phyloP scores from a whole-genome alignment of 35 echinoderm and acorn worm genomes.

The Amphiura filiformis region DNA sequence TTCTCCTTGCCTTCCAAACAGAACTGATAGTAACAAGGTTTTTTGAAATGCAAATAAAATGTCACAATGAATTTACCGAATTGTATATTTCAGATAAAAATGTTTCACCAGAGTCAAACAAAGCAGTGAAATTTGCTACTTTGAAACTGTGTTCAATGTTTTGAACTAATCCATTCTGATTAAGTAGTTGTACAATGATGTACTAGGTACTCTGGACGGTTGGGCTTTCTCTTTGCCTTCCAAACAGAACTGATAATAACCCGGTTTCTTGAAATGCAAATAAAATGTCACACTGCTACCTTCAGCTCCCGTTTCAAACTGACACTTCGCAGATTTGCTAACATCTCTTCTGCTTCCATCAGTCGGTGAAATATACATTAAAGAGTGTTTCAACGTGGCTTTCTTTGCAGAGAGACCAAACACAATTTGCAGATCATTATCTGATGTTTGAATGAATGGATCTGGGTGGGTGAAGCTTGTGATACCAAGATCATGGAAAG shows the following conservation, averaged over 20 bases:
- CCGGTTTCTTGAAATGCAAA: neutral
- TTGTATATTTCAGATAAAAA: too few species aligned
- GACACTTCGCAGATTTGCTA: neutral
- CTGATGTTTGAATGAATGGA: constrained; percentile 46
- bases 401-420: neutral
- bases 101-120: too few species aligned
- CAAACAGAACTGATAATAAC: constrained; percentile 19
- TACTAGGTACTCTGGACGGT: neutral
- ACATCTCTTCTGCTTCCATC: neutral
- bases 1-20: too few species aligned
- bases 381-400: neutral
- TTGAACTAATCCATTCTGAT: constrained; percentile 9
- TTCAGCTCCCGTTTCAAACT: neutral
- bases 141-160: too few species aligned
- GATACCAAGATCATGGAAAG: constrained; percentile 52
- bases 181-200: constrained; percentile 15
- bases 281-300: constrained; percentile 7
- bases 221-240: neutral
- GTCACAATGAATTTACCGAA: too few species aligned
- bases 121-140: too few species aligned
- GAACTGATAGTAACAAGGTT: constrained; percentile 13
- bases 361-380: neutral
- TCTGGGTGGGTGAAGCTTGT: constrained; percentile 59
- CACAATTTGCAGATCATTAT: constrained; percentile 37
- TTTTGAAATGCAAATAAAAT: too few species aligned